phyloP scores from a whole-genome alignment of 2,888 invertebrate species.

The Ochropleura leucogaster region DNA sequence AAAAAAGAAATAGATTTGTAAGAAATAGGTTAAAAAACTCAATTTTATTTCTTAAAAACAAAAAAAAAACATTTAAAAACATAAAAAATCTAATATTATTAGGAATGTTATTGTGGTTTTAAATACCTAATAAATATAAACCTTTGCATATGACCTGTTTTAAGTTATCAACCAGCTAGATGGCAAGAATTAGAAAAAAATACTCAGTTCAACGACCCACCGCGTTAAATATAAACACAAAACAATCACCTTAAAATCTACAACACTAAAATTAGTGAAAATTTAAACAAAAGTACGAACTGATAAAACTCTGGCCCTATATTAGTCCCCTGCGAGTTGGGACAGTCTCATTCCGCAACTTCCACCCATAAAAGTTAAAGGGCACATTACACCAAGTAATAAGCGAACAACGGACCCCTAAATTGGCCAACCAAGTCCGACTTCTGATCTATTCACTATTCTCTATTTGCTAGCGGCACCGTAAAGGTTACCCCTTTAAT shows the following conservation, averaged over 20 bases:
- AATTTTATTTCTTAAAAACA: no score
- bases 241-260: conserved; percentile 60
- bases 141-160: not conserved
- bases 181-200: not conserved
- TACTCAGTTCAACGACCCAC: not conserved
- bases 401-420: conserved; percentile 86
- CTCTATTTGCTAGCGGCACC: conserved; percentile 61
- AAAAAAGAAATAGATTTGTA: conserved; percentile 32
- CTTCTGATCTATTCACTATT: conserved; percentile 80
- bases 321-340: conserved; percentile 81
- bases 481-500: conserved; percentile 54
- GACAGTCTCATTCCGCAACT: conserved; percentile 84
- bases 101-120: no score
- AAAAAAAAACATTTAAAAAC: no score
- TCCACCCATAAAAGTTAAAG: conserved; percentile 89
- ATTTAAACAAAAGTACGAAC: conserved; percentile 80
- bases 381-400: conserved; percentile 89
- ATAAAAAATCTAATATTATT: no score
- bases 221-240: conserved; percentile 3
- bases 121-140: not conserved
- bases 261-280: conserved; percentile 80
- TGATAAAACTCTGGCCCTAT: conserved; percentile 86
- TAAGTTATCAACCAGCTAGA: not conserved
- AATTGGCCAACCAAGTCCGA: conserved; percentile 79
- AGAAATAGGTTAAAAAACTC: not conserved